These are phyloP conservation scores for Cheilosia urbana DNA, from an alignment of 2,888 invertebrate genomes.

Conservation along the genomic window DNA sequence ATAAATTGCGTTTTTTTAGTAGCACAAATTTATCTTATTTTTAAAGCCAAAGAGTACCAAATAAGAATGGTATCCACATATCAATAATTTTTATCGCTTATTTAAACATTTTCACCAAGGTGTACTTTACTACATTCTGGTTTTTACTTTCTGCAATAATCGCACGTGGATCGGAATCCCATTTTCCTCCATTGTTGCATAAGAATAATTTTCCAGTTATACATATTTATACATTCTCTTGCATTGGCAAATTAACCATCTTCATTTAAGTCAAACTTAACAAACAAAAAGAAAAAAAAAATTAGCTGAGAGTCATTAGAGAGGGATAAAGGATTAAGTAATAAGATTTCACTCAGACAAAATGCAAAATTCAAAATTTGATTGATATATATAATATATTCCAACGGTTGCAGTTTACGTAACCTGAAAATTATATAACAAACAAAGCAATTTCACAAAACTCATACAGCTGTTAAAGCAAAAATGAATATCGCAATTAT, in stretches of 20 bases:
- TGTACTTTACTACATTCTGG: constrained; percentile 26
- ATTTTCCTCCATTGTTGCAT: constrained; percentile 1
- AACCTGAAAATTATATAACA: background rate
- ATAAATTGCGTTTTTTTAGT: constrained; percentile 83
- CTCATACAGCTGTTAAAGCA: constrained; percentile 24
- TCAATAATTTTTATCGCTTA: constrained; percentile 49
- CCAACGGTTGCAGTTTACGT: background rate
- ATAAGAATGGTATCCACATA: constrained; percentile 32
- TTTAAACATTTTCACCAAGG: constrained; percentile 30
- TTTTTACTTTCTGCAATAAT: constrained; percentile 29
- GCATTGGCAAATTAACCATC: constrained; percentile 61
- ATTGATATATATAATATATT: constrained; percentile 80
- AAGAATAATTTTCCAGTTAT: constrained; percentile 37
- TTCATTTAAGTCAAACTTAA: constrained; percentile 21
- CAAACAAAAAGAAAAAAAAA: constrained; percentile 78
- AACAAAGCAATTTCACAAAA: constrained; percentile 11
- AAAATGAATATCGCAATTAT: constrained; percentile 15
- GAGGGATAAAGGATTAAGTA: background rate
- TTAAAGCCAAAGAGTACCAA: constrained; percentile 76
- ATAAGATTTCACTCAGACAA: constrained; percentile 30
- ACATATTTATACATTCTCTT: constrained; percentile 24
- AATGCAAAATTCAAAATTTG: constrained; percentile 80
- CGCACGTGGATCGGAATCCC: background rate
- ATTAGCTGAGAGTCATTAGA: constrained; percentile 80
- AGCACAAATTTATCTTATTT: constrained; percentile 78